These are phyloP conservation scores for Lamellibrachia satsuma DNA, from an alignment of 2,888 invertebrate species.

Conservation along the genomic window DNA sequence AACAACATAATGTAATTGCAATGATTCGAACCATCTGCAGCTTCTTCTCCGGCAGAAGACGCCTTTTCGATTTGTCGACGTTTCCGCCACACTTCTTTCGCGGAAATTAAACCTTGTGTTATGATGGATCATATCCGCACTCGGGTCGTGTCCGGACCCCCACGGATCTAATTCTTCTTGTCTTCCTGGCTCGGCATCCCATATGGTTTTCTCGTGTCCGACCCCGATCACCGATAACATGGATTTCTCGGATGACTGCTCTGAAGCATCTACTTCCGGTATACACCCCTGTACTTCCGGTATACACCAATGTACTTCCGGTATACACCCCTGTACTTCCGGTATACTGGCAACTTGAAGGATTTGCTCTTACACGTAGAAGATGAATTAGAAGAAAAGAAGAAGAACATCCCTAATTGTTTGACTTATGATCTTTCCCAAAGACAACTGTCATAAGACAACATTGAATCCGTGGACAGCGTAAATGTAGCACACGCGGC, in stretches of 20 bases:
- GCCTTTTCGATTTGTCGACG: not conserved
- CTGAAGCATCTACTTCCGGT: not conserved
- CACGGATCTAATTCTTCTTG: not conserved
- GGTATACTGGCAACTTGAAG: no score
- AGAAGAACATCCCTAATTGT: no score
- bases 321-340: no score
- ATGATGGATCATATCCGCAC: not conserved
- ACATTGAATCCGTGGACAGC: no score
- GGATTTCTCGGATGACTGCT: not conserved
- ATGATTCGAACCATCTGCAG: slow-evolving; percentile 5
- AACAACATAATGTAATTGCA: slow-evolving; percentile 7
- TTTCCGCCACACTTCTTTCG: slow-evolving; percentile 8
- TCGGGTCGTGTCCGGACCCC: not conserved
- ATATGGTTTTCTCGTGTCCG: not conserved
- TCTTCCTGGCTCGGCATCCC: not conserved
- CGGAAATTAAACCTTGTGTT: slow-evolving; percentile 17
- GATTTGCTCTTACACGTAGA: no score
- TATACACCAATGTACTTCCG: no score
- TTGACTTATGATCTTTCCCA: no score
- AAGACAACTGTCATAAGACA: no score
- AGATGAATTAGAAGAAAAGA: no score
- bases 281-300: no score
- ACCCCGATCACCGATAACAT: not conserved
- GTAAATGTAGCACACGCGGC: no score
- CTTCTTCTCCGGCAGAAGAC: not conserved